Evolutionary conservation across 2,888 invertebrate genomes (phyloP).

Genomic region (Alloscopus bannaensis): DNA sequence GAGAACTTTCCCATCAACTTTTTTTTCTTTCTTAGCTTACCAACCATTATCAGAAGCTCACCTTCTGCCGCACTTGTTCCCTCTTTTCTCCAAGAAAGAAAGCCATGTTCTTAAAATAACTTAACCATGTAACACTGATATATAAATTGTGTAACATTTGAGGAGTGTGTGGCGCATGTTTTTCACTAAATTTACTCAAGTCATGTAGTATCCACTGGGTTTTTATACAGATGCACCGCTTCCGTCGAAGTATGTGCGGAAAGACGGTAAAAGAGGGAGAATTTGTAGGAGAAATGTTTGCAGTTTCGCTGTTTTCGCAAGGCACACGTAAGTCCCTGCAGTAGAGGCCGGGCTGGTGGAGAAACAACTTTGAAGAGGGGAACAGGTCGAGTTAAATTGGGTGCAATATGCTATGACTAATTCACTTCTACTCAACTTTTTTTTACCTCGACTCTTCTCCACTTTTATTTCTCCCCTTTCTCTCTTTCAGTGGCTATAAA

Average conservation of each 20-base stretch:
- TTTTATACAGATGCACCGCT: no score
- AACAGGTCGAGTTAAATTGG: slow-evolving; percentile 60
- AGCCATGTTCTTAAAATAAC: no score
- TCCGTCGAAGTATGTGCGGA: not conserved
- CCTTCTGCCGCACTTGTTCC: slow-evolving; percentile 32
- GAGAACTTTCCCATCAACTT: slow-evolving; percentile 49
- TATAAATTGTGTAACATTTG: no score
- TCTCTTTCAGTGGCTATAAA: not conserved
- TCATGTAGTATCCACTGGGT: no score
- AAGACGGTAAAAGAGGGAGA: no score
- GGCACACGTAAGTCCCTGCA: not conserved
- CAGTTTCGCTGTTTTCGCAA: slow-evolving; percentile 17
- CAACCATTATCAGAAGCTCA: slow-evolving; percentile 36
- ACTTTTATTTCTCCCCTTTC: slow-evolving; percentile 21
- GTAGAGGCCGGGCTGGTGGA: slow-evolving; percentile 15
- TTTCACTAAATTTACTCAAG: no score
- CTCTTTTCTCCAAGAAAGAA: no score
- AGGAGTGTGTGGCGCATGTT: no score
- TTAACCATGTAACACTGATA: no score
- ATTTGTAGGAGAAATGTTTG: slow-evolving; percentile 35
- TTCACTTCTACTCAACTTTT: slow-evolving; percentile 50
- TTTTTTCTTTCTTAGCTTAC: slow-evolving; percentile 17
- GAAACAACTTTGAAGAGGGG: slow-evolving; percentile 24
- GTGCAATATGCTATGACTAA: slow-evolving; percentile 60
- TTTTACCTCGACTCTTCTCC: slow-evolving; percentile 30